Evolutionary conservation across 2,797 vertebrate species (phyloP).

Genomic region (Oreochromis grahami): DNA sequence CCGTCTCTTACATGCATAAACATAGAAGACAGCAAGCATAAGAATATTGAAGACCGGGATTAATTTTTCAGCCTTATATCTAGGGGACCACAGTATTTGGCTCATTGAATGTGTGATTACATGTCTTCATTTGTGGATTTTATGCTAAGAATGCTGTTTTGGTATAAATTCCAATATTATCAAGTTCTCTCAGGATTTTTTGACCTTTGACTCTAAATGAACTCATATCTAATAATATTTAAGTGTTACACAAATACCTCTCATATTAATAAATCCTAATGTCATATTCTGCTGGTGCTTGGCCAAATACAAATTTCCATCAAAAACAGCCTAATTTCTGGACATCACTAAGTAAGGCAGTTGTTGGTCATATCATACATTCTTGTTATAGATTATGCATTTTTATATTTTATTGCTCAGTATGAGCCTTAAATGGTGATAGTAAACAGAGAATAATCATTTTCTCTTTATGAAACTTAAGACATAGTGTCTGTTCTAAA

Average conservation of each 20-base stretch:
- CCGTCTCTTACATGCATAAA: conserved; percentile 5
- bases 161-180: not conserved
- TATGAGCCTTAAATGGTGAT: not conserved
- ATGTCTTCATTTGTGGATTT: not conserved
- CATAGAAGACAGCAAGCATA: not conserved
- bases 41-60: not conserved
- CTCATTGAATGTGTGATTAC: not conserved
- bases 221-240: not conserved
- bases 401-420: not conserved
- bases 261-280: not conserved
- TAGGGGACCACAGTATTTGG: not conserved
- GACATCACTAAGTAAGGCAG: not conserved
- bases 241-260: not conserved
- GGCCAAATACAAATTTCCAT: not conserved
- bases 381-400: not conserved
- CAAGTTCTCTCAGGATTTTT: not conserved
- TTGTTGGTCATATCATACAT: not conserved
- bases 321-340: not conserved
- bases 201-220: not conserved
- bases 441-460: not conserved
- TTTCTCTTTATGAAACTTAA: not conserved
- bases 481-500: not conserved
- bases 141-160: not conserved
- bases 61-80: not conserved
- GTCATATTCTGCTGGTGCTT: not conserved